Base-by-base conservation (phyloP, 1,140 invertebrate species). In the Apocrypta bakeri region DNA sequence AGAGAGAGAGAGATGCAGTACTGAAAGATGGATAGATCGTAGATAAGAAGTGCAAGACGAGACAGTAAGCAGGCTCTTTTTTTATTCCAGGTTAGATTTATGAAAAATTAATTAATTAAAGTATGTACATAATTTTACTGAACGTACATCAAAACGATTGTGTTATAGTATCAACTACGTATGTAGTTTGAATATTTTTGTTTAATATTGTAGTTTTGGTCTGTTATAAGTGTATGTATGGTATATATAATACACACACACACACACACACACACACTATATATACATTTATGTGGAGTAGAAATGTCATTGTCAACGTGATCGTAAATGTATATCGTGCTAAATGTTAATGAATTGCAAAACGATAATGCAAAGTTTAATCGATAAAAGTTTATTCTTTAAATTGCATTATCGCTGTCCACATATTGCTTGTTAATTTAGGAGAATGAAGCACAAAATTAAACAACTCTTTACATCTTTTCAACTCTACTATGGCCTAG, bases 381-480 rank as follows among this genome's bases (percentile, higher is more conserved):
- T 63, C 21, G 1, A 77, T 17, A 7, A 2, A 21, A 4, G 7
- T n/a, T 6, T 17, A 48, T 17, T 56, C 17, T 56, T 56, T 4
- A 66, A 66, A 77, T 25, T 77, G 61, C 61, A 77, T 40, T n/a
- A 25, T 77, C 33, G 61, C 31, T 37, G 14, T 64, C 25, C n/a
- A n/a, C n/a, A n/a, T 21, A 69, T 68, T 78, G 24, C 31, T 71
- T 48, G 64, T 69, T 42, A 42, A 24, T 40, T 63, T 4, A 48
- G 4, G 21, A 77, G 63, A 14, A 37, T 72, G 69, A 73, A 72
- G 78, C 78, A 80, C 48, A 81, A 64, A 79, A 81, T 73, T 81
- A 64, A 74, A 81, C 56, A 74, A 79, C 40, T 71, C 11, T 79
- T 79, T 79, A 72, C 76, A 33, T 78, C 37, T 72, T 61, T 3